Conservation (phyloP, 2,888 invertebrate species). For the Drosophila sordidapex region DNA sequence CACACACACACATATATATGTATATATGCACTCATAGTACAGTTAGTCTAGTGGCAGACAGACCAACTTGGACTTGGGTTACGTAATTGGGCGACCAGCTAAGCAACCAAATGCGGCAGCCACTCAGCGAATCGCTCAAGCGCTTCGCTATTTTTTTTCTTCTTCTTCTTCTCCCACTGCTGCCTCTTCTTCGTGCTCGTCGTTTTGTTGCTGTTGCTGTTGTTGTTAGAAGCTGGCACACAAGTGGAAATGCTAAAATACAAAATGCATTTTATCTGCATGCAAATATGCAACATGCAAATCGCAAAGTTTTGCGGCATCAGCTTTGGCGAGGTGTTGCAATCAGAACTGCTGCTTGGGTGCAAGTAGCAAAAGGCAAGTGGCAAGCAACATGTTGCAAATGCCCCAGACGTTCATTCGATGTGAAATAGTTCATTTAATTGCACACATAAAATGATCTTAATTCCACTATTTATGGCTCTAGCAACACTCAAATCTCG, state of each 20-base stretch:
- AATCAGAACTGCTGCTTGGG: conserved; percentile 46
- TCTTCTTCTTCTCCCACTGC: conserved; percentile 23
- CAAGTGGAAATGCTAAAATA: conserved; percentile 41
- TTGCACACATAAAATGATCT: conserved; percentile 19
- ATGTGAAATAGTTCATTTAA: conserved; percentile 44
- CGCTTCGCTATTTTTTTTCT: conserved; percentile 54
- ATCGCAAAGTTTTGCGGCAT: conserved; percentile 13
- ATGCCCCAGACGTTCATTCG: conserved; percentile 12
- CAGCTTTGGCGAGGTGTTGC: conserved; percentile 39
- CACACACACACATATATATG: conserved; percentile 24
- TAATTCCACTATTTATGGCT: conserved; percentile 17
- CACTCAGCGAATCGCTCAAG: conserved; percentile 68
- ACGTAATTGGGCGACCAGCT: conserved; percentile 72
- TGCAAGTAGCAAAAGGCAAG: conserved; percentile 20
- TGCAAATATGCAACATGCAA: conserved; percentile 29
- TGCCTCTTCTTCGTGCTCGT: neutral
- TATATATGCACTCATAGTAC: conserved; percentile 44
- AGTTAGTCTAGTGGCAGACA: conserved; percentile 53
- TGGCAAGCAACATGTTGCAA: conserved; percentile 22
- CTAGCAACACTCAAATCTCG: neutral
- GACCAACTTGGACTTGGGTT: conserved; percentile 70
- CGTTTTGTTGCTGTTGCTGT: neutral
- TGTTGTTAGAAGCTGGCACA: conserved; percentile 36
- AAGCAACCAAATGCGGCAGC: conserved; percentile 59
- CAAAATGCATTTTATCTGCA: conserved; percentile 33